Base-by-base conservation (phyloP, 2,888 invertebrate species). In the Mythimna lalbum region DNA sequence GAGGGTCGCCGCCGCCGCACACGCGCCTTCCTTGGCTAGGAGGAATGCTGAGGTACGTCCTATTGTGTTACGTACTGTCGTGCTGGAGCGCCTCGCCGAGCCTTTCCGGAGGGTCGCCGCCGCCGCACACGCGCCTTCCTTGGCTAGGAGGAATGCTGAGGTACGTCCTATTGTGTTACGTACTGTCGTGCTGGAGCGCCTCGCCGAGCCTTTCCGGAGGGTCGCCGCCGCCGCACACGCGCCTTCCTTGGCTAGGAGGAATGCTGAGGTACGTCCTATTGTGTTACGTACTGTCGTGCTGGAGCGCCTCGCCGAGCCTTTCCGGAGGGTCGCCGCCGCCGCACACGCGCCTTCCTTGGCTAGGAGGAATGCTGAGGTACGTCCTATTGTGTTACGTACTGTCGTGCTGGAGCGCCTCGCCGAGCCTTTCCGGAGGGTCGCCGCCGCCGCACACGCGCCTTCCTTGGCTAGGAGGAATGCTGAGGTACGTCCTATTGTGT, bases 61-160 rank as follows among this genome's bases (percentile, higher is more conserved):
- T 4, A 27, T 27, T 27, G 27, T 27, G 27, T 27, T 27, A 27
- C n/a, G n/a, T n/a, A n/a, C n/a, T n/a, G n/a, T n/a, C n/a, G n/a
- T n/a, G n/a, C 82, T 95, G 52, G 92, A 93, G 10, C 55, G 91
- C 0, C 88, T 95, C 43, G 87, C 94, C 9, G 83, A 88, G 63
- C 91, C 90, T 0, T 89, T 91, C 84, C 36, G 91, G 0, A 69
- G 90, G 1, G 83, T 68, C 0, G 61, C 75, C 49, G 31, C 68
- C 1, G 63, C 80, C 1, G 66, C 79, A 21, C 63, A 81, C 79
- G 21, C 86, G 76, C 79, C 88, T 4, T 14, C 79, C 0, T 69
- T 69, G 7, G 79, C 83, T 0, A 73, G 90, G 61, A 74, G 90
- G 63, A 85, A 87, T 33, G 89, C 93, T 0, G 91, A 91, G 83